Percentiles rank a stretch among this genome's conserved stretches.
Conservation (phyloP, 2,888 invertebrate species). For the Eucriotettix oculatus region DNA sequence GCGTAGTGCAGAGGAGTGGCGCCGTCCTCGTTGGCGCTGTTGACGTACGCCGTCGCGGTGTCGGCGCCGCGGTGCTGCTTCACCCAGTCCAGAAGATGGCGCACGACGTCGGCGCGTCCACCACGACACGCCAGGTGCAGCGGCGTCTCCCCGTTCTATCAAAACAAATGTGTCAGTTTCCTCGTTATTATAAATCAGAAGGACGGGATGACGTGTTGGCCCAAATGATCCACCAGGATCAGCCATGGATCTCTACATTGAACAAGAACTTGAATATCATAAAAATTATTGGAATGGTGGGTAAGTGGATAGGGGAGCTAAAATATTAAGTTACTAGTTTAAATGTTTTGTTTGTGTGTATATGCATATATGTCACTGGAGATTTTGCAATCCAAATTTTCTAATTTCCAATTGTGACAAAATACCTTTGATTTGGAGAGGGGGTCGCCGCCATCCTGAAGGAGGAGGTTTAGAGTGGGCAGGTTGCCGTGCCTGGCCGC, state of each 20-base stretch:
- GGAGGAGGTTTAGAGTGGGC: conserved; percentile 63
- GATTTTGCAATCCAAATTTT: too few species aligned
- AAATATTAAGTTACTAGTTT: too few species aligned
- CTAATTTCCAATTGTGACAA: not conserved
- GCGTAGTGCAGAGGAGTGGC: conserved; percentile 91
- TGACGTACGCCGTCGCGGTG: conserved; percentile 69
- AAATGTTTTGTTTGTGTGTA: too few species aligned
- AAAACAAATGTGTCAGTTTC: too few species aligned
- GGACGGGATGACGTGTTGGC: too few species aligned
- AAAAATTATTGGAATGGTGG: too few species aligned
- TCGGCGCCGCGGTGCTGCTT: conserved; percentile 58
- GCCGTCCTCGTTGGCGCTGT: conserved; percentile 77
- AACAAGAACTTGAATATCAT: too few species aligned
- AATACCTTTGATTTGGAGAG: conserved; percentile 74
- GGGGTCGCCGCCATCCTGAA: conserved; percentile 92
- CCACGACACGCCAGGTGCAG: conserved; percentile 84
- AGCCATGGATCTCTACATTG: too few species aligned
- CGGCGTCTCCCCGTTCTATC: conserved; percentile 83
- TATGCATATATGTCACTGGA: too few species aligned
- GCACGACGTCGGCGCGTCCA: conserved; percentile 70
- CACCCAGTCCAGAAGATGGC: conserved; percentile 69
- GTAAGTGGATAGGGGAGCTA: too few species aligned
- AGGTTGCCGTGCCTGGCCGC: conserved; percentile 86
- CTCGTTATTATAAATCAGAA: too few species aligned
- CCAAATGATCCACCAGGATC: too few species aligned